A percentile compares a stretch with the other conserved stretches of the same genome.
These are phyloP conservation scores for Smittia sp. DNA, from an alignment of 2,888 invertebrate species.

Conservation along the genomic window DNA sequence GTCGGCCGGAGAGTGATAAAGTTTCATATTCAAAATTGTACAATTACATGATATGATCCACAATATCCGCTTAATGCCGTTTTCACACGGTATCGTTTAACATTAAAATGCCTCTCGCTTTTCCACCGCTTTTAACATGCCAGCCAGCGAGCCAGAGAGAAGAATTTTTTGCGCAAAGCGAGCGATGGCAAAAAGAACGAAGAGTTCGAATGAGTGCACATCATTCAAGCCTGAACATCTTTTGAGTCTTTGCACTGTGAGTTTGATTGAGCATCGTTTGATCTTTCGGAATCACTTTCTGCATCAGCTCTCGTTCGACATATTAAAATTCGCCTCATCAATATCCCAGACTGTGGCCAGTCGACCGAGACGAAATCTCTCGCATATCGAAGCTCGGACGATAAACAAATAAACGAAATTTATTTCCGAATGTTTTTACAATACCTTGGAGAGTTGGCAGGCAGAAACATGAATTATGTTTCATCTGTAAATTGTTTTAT, in stretches of 20 bases:
- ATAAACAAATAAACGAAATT: slow-evolving; percentile 1
- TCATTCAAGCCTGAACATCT: slow-evolving; percentile 18
- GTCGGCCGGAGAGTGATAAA: slow-evolving; percentile 33
- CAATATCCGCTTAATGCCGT: slow-evolving; percentile 36
- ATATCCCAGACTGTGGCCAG: neutral
- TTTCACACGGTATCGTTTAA: slow-evolving; percentile 40
- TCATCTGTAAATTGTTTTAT: slow-evolving; percentile 40
- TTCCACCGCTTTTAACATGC: neutral
- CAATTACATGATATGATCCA: slow-evolving; percentile 41
- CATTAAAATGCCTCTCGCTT: slow-evolving; percentile 17
- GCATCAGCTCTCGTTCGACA: neutral
- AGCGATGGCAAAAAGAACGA: neutral
- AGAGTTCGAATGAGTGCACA: slow-evolving; percentile 21
- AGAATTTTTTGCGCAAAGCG: slow-evolving; percentile 7
- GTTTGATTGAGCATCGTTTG: neutral
- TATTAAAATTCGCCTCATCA: neutral
- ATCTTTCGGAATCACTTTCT: neutral
- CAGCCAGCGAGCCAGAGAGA: neutral
- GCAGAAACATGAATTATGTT: slow-evolving; percentile 38
- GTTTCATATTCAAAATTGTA: slow-evolving; percentile 41
- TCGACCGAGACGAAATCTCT: slow-evolving; percentile 19
- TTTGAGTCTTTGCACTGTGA: neutral
- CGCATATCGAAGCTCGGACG: neutral
- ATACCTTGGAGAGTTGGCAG: slow-evolving; percentile 19
- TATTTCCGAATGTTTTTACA: slow-evolving; percentile 25